Evolutionary conservation across 2,113 vertebrate genomes (phyloP).

Genomic region (Oreocharis arfaki): DNA sequence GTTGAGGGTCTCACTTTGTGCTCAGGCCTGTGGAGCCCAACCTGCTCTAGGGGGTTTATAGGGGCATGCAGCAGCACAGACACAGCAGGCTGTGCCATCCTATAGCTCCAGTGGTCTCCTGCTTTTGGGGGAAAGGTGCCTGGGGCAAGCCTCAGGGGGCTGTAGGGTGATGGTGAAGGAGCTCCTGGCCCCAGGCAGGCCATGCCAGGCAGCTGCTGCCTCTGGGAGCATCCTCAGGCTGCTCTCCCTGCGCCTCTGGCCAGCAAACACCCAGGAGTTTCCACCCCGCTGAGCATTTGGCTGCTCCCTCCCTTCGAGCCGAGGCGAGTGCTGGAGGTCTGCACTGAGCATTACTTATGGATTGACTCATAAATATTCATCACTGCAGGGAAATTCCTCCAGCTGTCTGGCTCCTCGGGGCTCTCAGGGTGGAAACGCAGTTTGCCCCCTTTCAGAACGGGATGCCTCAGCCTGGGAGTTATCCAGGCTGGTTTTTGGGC

Average conservation of each 20-base stretch:
- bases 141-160: background rate
- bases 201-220: background rate
- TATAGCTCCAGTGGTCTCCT: background rate
- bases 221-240: background rate
- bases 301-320: background rate
- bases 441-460: background rate
- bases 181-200: background rate
- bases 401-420: background rate
- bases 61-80: background rate
- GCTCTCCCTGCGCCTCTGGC: background rate
- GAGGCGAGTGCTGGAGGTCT: background rate
- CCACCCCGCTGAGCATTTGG: background rate
- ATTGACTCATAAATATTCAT: conserved; percentile 16
- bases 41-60: rapidly evolving
- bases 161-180: background rate
- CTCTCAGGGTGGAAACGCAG: background rate
- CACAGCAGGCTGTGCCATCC: background rate
- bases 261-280: background rate
- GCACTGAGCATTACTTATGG: background rate
- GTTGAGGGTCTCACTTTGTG: background rate
- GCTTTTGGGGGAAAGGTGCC: background rate
- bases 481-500: background rate
- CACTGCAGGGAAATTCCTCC: conserved; percentile 6
- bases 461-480: background rate
- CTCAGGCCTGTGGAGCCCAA: background rate